Conservation (phyloP, 1,140 invertebrate genomes). For the Zaprionus lachaisei region DNA sequence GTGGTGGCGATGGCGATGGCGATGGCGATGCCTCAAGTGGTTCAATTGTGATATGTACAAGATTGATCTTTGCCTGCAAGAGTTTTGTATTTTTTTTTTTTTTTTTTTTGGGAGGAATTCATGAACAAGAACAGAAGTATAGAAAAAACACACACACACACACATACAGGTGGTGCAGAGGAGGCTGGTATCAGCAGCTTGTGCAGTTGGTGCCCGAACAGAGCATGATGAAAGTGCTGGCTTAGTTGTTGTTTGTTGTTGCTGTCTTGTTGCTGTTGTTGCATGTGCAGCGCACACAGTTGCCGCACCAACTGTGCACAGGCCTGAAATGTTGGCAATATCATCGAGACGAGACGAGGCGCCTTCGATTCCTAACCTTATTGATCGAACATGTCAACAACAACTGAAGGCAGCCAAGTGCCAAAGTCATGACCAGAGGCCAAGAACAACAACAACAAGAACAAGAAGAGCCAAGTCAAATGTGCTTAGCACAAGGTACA, state of each 20-base stretch:
- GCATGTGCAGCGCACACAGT: conserved; percentile 60
- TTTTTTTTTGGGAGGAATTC: background rate
- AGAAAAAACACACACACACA: conserved; percentile 55
- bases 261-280: conserved; percentile 44
- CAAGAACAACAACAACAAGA: conserved; percentile 10
- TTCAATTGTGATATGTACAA: conserved; percentile 83
- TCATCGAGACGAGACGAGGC: conserved; percentile 49
- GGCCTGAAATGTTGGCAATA: conserved; percentile 75
- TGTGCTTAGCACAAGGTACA: conserved; percentile 47
- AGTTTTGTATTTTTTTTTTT: conserved; percentile 35
- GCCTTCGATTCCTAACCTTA: conserved; percentile 5
- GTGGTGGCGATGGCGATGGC: conserved; percentile 27
- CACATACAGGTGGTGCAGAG: conserved; percentile 37
- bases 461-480: conserved; percentile 15
- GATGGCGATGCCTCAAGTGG: conserved; percentile 54
- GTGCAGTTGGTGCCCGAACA: conserved; percentile 35
- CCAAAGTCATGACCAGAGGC: conserved; percentile 70
- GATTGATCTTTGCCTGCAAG: conserved; percentile 81
- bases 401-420: conserved; percentile 63
- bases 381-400: conserved; percentile 56
- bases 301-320: conserved; percentile 68
- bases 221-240: conserved; percentile 36
- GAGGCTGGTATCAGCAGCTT: conserved; percentile 45
- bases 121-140: background rate
- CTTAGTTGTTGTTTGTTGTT: conserved; percentile 12